Conservation (phyloP, 1,140 invertebrate species). For the Ips typographus region DNA sequence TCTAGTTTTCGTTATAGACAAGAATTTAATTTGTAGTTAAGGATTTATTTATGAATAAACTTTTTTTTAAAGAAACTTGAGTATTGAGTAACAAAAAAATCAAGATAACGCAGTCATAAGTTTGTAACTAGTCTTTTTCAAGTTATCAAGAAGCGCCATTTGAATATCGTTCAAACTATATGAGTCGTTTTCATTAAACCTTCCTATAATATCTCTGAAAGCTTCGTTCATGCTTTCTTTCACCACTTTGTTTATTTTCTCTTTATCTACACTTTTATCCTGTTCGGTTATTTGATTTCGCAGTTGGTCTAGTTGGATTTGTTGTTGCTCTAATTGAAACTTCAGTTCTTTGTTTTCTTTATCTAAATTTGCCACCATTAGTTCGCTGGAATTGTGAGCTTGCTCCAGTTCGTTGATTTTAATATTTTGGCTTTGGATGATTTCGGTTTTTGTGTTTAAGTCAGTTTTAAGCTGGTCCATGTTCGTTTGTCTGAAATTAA, state of each 20-base stretch:
- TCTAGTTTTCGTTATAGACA: conserved; percentile 26
- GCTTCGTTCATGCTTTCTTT: conserved; percentile 32
- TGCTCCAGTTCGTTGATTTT: conserved; percentile 1
- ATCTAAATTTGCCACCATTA: neutral
- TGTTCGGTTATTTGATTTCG: neutral
- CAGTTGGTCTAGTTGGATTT: conserved; percentile 1
- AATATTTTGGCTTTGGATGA: neutral
- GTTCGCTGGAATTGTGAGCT: neutral
- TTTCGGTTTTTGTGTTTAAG: no score
- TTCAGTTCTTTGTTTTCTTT: conserved; percentile 12
- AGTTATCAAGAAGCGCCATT: conserved; percentile 14
- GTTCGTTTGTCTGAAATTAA: no score
- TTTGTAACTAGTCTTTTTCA: conserved; percentile 23
- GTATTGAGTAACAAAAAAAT: neutral
- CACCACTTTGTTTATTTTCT: conserved; percentile 10
- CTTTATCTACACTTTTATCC: conserved; percentile 11
- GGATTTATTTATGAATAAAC: neutral
- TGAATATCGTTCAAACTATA: conserved; percentile 23
- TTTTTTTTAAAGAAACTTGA: neutral
- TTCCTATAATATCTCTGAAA: conserved; percentile 24
- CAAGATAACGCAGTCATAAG: conserved; percentile 16
- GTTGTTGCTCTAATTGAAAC: conserved; percentile 1
- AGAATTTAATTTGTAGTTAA: conserved; percentile 28
- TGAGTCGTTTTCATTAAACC: conserved; percentile 9
- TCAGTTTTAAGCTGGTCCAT: no score